Base-by-base conservation (phyloP, 1,140 invertebrate genomes). In the Helicorthomorpha holstii region DNA sequence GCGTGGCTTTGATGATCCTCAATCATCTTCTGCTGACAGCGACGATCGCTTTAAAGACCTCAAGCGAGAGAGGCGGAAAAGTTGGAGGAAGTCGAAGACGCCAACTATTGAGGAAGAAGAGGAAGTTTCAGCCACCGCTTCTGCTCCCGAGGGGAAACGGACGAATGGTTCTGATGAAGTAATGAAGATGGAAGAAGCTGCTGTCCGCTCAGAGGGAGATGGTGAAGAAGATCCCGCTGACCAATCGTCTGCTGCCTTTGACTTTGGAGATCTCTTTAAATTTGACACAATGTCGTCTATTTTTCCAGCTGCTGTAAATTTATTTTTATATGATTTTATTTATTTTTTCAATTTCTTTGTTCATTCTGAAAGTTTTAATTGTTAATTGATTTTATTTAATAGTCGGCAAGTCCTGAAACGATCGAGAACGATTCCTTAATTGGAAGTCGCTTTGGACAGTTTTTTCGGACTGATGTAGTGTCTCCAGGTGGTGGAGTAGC, bases 1-100 rank as follows among this genome's bases (percentile, higher is more conserved):
- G 48, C 77, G 81, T 51, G 90, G 90, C 3, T 95, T 94, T 70
- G 87, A 92, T 43, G 84, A 88, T 27, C n/a, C n/a, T n/a, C n/a
- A n/a, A n/a, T n/a, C n/a, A n/a, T n/a, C n/a, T n/a, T n/a, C n/a
- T n/a, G 55, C 57, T 63, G 66, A 58, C n/a, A 67, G 70, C 63
- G 74, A 69, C 21, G 73, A 71, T n/a, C 59, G 34, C 22, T 46
- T 54, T 38, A 19, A 54, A 38, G 51, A 53, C 48, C 43, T 48
- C n/a, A 34, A 34, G 24, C 47, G 52, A 42, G n/a, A 34, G 16
- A 34, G 29, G 16, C 29, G 29, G 7, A 34, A 16, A 16, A 34
- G 16, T 34, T 34, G 29, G 25, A 27, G 41, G 42, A 22, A 25
- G 29, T 23, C 23, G 42, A 42, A 51, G 42, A 10, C 23, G 27